Evolutionary conservation across 1,140 invertebrate species (phyloP), one percentile per base, ranked within the genome.

Genomic region (Micrasema longulum): DNA sequence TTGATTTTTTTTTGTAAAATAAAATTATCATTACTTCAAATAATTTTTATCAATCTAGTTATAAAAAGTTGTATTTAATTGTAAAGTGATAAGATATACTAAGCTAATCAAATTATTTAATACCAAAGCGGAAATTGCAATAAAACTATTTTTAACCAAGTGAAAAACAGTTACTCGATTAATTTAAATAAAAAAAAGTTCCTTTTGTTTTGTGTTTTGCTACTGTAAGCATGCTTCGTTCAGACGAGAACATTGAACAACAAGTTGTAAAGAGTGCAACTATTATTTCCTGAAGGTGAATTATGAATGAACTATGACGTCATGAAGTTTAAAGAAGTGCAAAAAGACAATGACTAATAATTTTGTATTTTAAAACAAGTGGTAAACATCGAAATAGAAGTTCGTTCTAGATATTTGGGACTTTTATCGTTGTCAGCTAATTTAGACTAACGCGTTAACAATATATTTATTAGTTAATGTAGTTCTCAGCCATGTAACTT

Each of bases 51-150:
- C 35, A n/a, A 43, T 18, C 31, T 55, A 38, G 50, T 14, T 16
- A 18, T 45, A 43, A 14, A n/a, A 50, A n/a, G 38, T 48, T 70
- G 68, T 70, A 70, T 16, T 41, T 50, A 70, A 60, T 18, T 23
- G 65, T 67, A 35, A 43, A 57, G 55, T 69, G 55, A 45, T 69
- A 68, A 68, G 35, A 53, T 23, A 1, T 16, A 16, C 23, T 26
- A 36, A 57, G 26, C 16, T 36, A 36, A 57, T 57, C 10, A 57
- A 57, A 36, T 36, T 57, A 57, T 23, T 31, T 22, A 53, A 31
- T 53, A 31, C 12, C 22, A 23, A 12, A 26, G 20, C 50, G 50
- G 50, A 10, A 23, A 20, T 1, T 53, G 50, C 50, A 53, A 53
- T 53, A 53, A n/a, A 45, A 45, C 11, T 12, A n/a, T 45, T 45